Conservation (phyloP, 2,888 invertebrate species). For the Stenchaetothrips biformis region DNA sequence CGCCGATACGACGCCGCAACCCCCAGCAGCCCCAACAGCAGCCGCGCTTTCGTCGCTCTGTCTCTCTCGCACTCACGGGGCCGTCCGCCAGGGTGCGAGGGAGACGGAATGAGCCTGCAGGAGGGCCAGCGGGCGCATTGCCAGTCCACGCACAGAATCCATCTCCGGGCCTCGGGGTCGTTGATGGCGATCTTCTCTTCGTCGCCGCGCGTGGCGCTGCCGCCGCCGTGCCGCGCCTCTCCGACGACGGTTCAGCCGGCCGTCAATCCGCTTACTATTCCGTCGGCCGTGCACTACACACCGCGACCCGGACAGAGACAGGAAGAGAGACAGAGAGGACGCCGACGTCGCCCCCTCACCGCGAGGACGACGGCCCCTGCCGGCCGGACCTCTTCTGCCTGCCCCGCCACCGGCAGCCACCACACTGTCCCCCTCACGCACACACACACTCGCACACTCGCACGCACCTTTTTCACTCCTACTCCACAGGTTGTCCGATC, state of each 20-base stretch:
- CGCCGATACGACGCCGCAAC: too few species aligned
- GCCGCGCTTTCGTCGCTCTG: too few species aligned
- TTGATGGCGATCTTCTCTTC: neutral
- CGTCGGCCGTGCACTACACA: neutral
- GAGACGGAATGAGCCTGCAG: too few species aligned
- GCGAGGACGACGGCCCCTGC: neutral
- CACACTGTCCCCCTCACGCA: neutral
- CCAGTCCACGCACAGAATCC: slow-evolving; percentile 9
- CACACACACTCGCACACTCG: too few species aligned
- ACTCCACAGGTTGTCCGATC: slow-evolving; percentile 18
- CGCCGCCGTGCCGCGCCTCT: neutral
- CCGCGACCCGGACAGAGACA: neutral
- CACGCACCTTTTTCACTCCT: neutral
- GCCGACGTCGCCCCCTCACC: neutral
- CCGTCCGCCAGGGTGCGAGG: too few species aligned
- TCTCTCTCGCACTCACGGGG: too few species aligned
- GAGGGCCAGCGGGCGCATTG: neutral
- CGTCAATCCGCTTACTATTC: neutral
- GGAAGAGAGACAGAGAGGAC: too few species aligned
- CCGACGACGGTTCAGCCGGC: neutral
- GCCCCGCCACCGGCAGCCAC: neutral
- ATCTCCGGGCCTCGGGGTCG: slow-evolving; percentile 11
- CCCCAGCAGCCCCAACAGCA: too few species aligned
- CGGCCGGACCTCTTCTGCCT: neutral
- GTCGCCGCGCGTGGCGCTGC: neutral